Conservation (phyloP, 1,140 invertebrate genomes). For the Ostrea edulis region DNA sequence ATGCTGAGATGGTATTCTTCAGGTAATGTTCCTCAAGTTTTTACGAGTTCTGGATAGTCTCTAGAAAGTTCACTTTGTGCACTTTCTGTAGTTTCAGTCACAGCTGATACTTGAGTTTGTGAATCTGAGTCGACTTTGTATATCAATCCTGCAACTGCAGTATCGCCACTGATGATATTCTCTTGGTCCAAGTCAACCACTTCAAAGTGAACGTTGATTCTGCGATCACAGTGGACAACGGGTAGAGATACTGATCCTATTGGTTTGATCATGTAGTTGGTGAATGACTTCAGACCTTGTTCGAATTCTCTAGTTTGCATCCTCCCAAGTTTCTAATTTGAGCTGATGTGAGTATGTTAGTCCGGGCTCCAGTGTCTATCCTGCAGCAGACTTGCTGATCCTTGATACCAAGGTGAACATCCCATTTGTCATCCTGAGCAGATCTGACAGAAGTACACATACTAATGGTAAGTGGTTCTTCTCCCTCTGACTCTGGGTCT, state of each 20-base stretch:
- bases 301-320: slow-evolving; percentile 5
- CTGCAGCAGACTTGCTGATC: background rate
- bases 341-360: background rate
- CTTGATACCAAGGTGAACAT: background rate
- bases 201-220: background rate
- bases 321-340: background rate
- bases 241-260: background rate
- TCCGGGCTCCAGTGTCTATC: slow-evolving; percentile 44
- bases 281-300: slow-evolving; percentile 43
- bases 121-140: background rate
- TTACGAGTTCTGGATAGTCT: slow-evolving; percentile 55
- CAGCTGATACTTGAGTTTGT: background rate
- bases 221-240: background rate
- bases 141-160: slow-evolving; percentile 14
- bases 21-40: slow-evolving; percentile 59
- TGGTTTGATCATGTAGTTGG: slow-evolving; percentile 22
- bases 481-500: background rate
- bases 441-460: slow-evolving; percentile 2
- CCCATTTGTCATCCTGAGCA: slow-evolving; percentile 44
- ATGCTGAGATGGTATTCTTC: slow-evolving; percentile 51
- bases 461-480: background rate
- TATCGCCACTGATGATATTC: slow-evolving; percentile 43
- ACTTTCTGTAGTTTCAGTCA: no score
- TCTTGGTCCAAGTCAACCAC: slow-evolving; percentile 40
- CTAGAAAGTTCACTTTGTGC: slow-evolving; percentile 11